Evolutionary conservation across 2,888 invertebrate species (phyloP), one percentile per base, ranked within the genome.

Genomic region (Heliconius sara): DNA sequence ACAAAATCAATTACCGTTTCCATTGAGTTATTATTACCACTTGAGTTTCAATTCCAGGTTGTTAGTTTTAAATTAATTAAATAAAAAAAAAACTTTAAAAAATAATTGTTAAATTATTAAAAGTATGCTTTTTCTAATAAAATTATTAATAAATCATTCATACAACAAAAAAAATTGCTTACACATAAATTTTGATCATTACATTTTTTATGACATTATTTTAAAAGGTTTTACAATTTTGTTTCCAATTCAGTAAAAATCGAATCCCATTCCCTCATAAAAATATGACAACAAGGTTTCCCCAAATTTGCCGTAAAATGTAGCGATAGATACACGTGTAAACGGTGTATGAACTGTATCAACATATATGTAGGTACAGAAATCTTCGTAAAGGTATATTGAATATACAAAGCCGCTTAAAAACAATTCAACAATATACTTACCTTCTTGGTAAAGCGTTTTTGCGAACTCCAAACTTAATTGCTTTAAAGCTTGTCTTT

Each of bases 401-500:
- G 67, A 9, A 67, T 22, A 22, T 67, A 12, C 6, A 34, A 22
- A 67, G 22, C 68, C n/a, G 39, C 6, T 25, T 25, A 65, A 43
- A n/a, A 43, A 6, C 25, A 25, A 27, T 70, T 70, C 68, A 3
- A 43, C n/a, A 43, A 25, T 43, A 19, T 70, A 43, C 16, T 52
- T 1, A 39, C 39, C 39, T 67, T 67, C 67, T n/a, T 39, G 67
- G 5, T 68, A 68, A 68, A n/a, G 39, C 16, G 25, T 39, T 70
- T 70, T 25, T 43, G 43, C 43, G 43, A 70, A 43, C 25, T 25
- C 43, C 43, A 43, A 70, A 70, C 25, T 43, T 25, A 43, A 70
- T 25, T 70, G 25, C 19, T 57, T 30, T 57, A 57, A n/a, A 57
- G 57, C 57, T 39, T 43, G 43, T 43, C 68, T 70, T 70, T 70